Conservation (phyloP, 2,113 vertebrate species). For the Atrichornis clamosus region DNA sequence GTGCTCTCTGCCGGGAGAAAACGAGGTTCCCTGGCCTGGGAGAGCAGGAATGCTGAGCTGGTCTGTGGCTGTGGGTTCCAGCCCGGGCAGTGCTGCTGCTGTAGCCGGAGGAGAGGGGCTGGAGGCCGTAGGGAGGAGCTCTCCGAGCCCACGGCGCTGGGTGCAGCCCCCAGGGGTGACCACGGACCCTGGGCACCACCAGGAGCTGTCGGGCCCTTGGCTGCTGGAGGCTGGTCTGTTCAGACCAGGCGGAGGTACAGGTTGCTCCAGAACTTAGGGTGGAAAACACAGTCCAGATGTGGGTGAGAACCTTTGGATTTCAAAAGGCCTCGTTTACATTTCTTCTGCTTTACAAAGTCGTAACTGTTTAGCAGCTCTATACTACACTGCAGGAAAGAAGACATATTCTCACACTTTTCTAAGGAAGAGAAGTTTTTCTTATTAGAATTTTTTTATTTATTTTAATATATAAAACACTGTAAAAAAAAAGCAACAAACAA, state of each 20-base stretch:
- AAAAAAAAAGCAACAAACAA: conserved; percentile 53
- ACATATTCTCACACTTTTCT: conserved; percentile 76
- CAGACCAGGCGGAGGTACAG: background rate
- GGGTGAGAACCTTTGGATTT: background rate
- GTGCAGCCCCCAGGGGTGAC: rapidly evolving
- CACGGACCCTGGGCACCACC: background rate
- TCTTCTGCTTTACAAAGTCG: conserved; percentile 52
- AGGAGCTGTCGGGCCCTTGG: background rate
- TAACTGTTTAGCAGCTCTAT: conserved; percentile 26
- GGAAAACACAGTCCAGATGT: background rate
- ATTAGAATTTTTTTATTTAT: conserved; percentile 86
- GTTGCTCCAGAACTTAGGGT: background rate
- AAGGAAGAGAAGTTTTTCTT: conserved; percentile 83
- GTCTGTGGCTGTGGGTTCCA: background rate
- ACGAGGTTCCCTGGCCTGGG: rapidly evolving
- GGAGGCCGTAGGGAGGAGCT: rapidly evolving
- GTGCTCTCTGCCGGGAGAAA: background rate
- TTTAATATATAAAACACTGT: conserved; percentile 88
- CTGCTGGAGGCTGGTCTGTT: rapidly evolving
- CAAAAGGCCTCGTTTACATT: conserved; percentile 38
- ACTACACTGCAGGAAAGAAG: conserved; percentile 47
- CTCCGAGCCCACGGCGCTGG: rapidly evolving
- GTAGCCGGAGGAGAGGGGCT: background rate
- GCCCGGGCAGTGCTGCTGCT: background rate
- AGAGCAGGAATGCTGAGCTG: background rate